Base-by-base conservation (phyloP, 1,140 invertebrate genomes). In the Bombus superbus region DNA sequence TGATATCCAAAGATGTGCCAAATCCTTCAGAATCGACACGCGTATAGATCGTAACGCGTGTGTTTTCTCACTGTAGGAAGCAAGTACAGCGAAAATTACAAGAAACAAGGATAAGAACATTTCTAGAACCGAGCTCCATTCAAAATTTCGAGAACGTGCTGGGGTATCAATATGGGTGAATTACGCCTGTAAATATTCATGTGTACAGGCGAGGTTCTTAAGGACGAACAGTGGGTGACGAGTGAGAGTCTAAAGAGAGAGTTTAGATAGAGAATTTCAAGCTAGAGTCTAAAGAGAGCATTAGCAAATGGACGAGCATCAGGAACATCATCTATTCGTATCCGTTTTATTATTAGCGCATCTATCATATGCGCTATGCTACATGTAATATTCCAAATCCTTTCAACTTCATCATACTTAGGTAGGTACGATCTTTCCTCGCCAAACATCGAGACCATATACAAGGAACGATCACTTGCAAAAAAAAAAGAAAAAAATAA, bases 221-320 rank as follows among this genome's bases (percentile, higher is more conserved):
- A 68, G 62, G 42, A 62, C 22, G 62, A 66, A 66, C 77, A 79
- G 77, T 79, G 62, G 62, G 40, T 68, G 77, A 66, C 77, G 62
- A 64, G 38, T 15, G 35, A 59, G 77, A 66, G n/a, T 25, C 76
- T 78, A 78, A 78, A 79, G 76, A 79, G 76, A 66, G 77, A 79
- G 77, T 79, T 79, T 66, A 79, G 62, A 79, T 68, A 79, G 77
- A 68, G 77, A 79, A 79, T 79, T 79, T 79, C 57, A 64, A 78
- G 76, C 77, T 53, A 57, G 42, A 44, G 42, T 35, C 59, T 79
- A 79, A 66, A 66, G 77, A 79, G 77, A 79, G 62, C 77, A 79
- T 79, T 78, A 78, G 75, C 59, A 42, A 64, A 64, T 64, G 77
- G 77, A 66, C 25, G 57, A 78, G n/a, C 53, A 62, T 32, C 53